These are phyloP conservation scores for Dicrurus megarhynchus DNA, from an alignment of 2,113 vertebrate species.

Conservation along the genomic window DNA sequence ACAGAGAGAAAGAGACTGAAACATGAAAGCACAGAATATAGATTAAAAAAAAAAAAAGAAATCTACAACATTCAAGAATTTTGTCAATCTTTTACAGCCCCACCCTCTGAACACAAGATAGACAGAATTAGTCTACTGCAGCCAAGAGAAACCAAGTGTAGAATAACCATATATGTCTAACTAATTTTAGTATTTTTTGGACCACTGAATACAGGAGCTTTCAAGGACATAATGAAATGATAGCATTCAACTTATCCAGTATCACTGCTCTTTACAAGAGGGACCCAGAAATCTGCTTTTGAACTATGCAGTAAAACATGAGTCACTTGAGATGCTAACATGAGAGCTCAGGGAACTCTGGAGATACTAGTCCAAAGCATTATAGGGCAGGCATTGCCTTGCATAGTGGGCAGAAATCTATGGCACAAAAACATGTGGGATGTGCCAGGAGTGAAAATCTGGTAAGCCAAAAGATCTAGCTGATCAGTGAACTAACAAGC, in stretches of 20 bases:
- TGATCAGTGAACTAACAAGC: neutral
- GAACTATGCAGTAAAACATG: neutral
- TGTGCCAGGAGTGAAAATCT: neutral
- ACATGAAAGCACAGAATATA: neutral
- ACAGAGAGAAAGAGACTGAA: neutral
- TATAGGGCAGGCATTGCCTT: neutral
- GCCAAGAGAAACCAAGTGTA: neutral
- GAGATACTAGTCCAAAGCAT: neutral
- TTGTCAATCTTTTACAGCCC: neutral
- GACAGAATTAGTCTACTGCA: neutral
- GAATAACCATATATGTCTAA: neutral
- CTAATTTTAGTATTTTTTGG: neutral
- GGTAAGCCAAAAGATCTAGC: neutral
- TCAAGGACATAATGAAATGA: neutral
- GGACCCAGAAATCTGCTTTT: neutral
- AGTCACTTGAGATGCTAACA: neutral
- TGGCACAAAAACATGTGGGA: neutral
- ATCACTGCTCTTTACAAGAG: neutral
- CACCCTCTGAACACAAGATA: neutral
- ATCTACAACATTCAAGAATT: neutral
- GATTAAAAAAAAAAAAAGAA: neutral
- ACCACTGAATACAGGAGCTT: neutral
- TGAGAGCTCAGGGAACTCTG: neutral
- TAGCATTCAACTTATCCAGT: neutral
- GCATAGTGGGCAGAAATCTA: neutral